Evolutionary conservation across 2,797 vertebrate species (phyloP).

Genomic region (Eremophila alpestris): DNA sequence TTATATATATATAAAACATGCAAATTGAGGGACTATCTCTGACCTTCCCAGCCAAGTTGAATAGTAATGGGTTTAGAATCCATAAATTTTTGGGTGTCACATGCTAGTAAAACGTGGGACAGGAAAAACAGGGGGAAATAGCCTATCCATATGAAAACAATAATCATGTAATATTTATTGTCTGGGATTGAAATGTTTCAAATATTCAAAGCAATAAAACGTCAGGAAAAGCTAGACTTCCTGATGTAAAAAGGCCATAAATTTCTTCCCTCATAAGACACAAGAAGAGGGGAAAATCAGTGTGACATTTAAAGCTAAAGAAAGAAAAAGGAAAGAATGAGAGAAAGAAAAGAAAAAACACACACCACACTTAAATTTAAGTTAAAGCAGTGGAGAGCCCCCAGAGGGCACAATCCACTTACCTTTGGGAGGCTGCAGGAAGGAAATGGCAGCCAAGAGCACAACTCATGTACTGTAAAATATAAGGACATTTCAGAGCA

Average conservation of each 20-base stretch:
- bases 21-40: constrained; percentile 11
- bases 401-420: constrained; percentile 72
- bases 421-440: constrained; percentile 62
- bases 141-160: constrained; percentile 82
- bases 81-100: constrained; percentile 74
- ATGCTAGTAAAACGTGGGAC: constrained; percentile 64
- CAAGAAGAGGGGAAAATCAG: constrained; percentile 27
- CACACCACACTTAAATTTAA: neutral
- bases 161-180: constrained; percentile 84
- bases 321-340: neutral
- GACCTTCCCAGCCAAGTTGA: constrained; percentile 44
- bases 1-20: neutral
- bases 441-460: constrained; percentile 38
- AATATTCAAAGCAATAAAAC: constrained; percentile 81
- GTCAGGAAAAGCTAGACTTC: constrained; percentile 80
- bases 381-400: constrained; percentile 64
- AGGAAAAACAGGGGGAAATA: constrained; percentile 72
- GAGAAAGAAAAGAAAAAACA: neutral
- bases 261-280: constrained; percentile 71
- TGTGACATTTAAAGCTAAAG: constrained; percentile 68
- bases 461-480: constrained; percentile 47
- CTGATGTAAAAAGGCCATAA: constrained; percentile 79
- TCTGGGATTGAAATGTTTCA: constrained; percentile 82
- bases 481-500: constrained; percentile 48
- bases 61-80: constrained; percentile 40